phyloP scores from a whole-genome alignment of 2,797 vertebrate genomes.

The Hydrolagus colliei region DNA sequence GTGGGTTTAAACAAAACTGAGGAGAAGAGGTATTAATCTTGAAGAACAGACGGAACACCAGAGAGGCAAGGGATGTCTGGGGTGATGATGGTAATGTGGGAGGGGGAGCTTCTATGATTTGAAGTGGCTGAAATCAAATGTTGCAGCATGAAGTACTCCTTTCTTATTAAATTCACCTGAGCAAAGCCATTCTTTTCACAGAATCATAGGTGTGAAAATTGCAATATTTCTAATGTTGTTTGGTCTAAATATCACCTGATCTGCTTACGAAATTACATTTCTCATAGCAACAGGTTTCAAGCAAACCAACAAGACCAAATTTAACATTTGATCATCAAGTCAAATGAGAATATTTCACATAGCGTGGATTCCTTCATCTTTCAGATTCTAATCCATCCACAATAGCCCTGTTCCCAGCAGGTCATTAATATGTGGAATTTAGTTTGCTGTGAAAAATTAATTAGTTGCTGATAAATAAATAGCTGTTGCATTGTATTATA shows the following conservation, averaged over 20 bases:
- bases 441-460: not conserved
- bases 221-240: no score
- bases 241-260: no score
- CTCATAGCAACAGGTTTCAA: not conserved
- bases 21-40: no score
- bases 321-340: not conserved
- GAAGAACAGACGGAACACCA: no score
- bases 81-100: no score
- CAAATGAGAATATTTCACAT: not conserved
- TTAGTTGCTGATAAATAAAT: not conserved
- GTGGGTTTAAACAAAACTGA: no score
- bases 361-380: not conserved
- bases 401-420: not conserved
- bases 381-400: not conserved
- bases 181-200: not conserved
- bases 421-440: not conserved
- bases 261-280: not conserved
- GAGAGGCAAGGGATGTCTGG: not conserved
- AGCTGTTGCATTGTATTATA: not conserved
- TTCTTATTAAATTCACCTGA: not conserved
- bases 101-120: no score
- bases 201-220: no score
- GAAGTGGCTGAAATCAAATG: not conserved
- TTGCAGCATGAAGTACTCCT: not conserved
- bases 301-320: not conserved